These are phyloP conservation scores for Ornithorhynchus anatinus DNA, from an alignment of 2,113 vertebrate species.

Conservation along the genomic window DNA sequence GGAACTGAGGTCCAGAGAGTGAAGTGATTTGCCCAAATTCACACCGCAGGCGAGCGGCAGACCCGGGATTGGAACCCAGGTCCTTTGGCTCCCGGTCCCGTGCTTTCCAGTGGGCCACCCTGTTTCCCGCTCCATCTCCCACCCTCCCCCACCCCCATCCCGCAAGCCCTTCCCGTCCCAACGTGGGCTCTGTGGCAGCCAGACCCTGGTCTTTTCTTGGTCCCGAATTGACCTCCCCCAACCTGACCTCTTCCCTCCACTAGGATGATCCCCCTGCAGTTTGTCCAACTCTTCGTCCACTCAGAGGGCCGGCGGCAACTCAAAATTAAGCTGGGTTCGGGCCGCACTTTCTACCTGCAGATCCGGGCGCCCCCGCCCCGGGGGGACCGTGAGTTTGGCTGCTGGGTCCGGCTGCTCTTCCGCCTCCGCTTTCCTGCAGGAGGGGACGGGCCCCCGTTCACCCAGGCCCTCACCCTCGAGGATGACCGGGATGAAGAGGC, in stretches of 20 bases:
- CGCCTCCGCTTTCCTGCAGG: conserved; percentile 37
- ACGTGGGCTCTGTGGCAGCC: background rate
- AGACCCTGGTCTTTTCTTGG: background rate
- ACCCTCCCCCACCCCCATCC: no score
- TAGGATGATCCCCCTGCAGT: conserved; percentile 60
- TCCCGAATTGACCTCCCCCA: background rate
- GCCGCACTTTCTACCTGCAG: conserved; percentile 61
- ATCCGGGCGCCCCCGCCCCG: background rate
- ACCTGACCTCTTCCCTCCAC: background rate
- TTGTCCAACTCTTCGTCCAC: conserved; percentile 54
- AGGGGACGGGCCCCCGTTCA: conserved; percentile 1
- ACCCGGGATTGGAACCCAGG: no score
- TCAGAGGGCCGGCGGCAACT: conserved; percentile 32
- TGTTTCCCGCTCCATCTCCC: no score
- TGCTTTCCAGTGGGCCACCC: no score
- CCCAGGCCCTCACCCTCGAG: background rate
- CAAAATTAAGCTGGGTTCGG: conserved; percentile 49
- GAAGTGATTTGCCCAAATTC: no score
- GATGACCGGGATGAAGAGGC: background rate
- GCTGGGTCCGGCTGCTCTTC: conserved; percentile 61
- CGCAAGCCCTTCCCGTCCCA: background rate
- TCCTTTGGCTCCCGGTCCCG: no score
- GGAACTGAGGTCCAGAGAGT: no score
- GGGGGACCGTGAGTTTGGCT: conserved; percentile 27
- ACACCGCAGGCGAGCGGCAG: no score